These are phyloP conservation scores for Strongylocentrotus purpuratus DNA, from an alignment of 35 echinoderm and acorn worm species.

Conservation along the genomic window DNA sequence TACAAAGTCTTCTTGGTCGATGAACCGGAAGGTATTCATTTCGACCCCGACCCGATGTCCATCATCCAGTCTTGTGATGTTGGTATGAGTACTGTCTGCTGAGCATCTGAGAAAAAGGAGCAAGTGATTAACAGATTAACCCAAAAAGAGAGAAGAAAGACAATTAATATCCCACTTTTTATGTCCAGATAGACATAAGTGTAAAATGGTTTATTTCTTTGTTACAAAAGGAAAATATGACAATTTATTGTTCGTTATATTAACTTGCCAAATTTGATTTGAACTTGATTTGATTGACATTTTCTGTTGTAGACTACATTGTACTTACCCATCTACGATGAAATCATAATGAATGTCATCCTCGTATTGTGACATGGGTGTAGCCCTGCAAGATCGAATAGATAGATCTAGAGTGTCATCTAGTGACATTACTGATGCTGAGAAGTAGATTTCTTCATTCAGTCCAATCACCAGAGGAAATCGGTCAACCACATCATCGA, in stretches of 20 bases:
- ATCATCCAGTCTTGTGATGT: not conserved
- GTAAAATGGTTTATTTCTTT: too few relatives aligned
- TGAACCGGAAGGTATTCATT: constrained; percentile 37
- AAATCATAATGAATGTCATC: constrained; percentile 30
- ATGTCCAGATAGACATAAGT: too few relatives aligned
- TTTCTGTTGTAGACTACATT: not conserved
- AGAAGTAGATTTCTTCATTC: constrained; percentile 23
- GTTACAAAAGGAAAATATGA: too few relatives aligned
- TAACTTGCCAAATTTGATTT: too few relatives aligned
- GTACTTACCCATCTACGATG: constrained; percentile 33
- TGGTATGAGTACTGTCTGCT: not conserved
- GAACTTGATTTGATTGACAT: too few relatives aligned
- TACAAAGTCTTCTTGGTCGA: constrained; percentile 17
- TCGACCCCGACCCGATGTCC: constrained; percentile 10
- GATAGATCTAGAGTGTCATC: not conserved
- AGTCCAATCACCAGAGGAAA: constrained; percentile 2
- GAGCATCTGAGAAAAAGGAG: not conserved
- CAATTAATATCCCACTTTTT: too few relatives aligned
- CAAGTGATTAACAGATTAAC: not conserved
- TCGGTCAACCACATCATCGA: too few relatives aligned
- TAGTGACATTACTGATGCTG: constrained; percentile 16
- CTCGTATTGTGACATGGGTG: constrained; percentile 14
- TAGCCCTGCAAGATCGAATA: constrained; percentile 28
- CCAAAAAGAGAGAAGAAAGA: too few relatives aligned
- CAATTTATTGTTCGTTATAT: too few relatives aligned